phyloP scores from a whole-genome alignment of 2,113 vertebrate genomes.

The Cyprinodon variegatus region DNA sequence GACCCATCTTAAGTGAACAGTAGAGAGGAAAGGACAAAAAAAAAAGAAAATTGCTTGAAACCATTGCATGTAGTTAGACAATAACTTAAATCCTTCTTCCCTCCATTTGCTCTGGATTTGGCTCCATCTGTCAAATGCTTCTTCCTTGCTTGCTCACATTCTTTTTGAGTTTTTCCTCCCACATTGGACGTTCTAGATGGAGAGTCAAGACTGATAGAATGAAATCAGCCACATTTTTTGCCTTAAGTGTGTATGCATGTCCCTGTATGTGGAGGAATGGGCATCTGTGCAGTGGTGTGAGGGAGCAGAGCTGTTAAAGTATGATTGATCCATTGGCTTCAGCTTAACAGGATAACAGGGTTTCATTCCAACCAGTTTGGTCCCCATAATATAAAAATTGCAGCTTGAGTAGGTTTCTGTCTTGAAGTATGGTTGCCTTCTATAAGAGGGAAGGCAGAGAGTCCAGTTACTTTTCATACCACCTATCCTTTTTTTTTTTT shows the following conservation, averaged over 20 bases:
- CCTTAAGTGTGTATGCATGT: neutral
- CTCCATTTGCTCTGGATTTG: slow-evolving; percentile 17
- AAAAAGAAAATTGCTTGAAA: neutral
- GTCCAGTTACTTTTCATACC: slow-evolving; percentile 33
- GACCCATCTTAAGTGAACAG: neutral
- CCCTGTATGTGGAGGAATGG: neutral
- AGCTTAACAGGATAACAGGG: slow-evolving; percentile 48
- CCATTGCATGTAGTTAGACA: slow-evolving; percentile 2
- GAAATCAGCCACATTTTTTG: slow-evolving; percentile 49
- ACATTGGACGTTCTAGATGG: slow-evolving; percentile 48
- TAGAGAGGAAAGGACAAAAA: neutral
- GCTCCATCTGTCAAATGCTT: neutral
- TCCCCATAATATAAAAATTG: slow-evolving; percentile 18
- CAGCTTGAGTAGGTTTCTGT: slow-evolving; percentile 41
- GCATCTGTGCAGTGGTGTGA: slow-evolving; percentile 11
- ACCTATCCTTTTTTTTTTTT: slow-evolving; percentile 42
- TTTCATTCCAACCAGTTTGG: slow-evolving; percentile 39
- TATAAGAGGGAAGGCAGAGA: slow-evolving; percentile 2
- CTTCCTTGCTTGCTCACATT: slow-evolving; percentile 3
- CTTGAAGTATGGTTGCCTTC: slow-evolving; percentile 6
- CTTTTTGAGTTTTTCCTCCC: slow-evolving; percentile 38
- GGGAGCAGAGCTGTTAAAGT: slow-evolving; percentile 56
- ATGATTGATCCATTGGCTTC: slow-evolving; percentile 67
- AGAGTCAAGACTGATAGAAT: slow-evolving; percentile 48
- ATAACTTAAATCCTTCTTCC: neutral